Conservation (phyloP, 2,888 invertebrate genomes). For the Pachycephus smyrnensis region DNA sequence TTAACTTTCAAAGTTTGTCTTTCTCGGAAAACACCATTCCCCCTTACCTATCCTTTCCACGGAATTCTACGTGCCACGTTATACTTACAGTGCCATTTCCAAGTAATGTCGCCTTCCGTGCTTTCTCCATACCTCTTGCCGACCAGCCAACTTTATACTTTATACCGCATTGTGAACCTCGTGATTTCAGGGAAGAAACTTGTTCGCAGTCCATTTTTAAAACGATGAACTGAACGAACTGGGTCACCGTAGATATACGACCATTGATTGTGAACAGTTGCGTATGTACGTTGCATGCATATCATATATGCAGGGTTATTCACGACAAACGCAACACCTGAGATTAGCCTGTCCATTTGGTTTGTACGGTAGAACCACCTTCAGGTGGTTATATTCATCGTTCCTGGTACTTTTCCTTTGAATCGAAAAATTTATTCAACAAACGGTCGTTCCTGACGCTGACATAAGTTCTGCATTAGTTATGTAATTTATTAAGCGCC, state of each 20-base stretch:
- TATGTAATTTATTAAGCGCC: neutral
- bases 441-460: neutral
- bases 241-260: neutral
- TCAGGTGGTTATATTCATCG: too few species aligned
- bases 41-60: constrained; percentile 18
- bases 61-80: neutral
- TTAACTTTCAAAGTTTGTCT: constrained; percentile 58
- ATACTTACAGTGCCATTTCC: constrained; percentile 2
- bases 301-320: neutral
- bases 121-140: neutral
- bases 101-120: neutral
- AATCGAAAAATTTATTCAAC: neutral
- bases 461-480: neutral
- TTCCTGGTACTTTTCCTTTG: neutral
- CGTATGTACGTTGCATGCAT: neutral
- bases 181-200: constrained; percentile 43
- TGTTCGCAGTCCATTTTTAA: constrained; percentile 1
- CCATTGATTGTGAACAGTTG: neutral
- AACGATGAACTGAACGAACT: neutral
- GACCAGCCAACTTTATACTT: constrained; percentile 46
- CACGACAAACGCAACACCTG: too few species aligned
- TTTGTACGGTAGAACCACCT: too few species aligned
- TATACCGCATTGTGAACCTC: constrained; percentile 52
- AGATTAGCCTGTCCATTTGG: too few species aligned
- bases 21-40: constrained; percentile 35